These are phyloP conservation scores for Subacronicta megacephala DNA, from an alignment of 2,888 invertebrate genomes.

Conservation along the genomic window DNA sequence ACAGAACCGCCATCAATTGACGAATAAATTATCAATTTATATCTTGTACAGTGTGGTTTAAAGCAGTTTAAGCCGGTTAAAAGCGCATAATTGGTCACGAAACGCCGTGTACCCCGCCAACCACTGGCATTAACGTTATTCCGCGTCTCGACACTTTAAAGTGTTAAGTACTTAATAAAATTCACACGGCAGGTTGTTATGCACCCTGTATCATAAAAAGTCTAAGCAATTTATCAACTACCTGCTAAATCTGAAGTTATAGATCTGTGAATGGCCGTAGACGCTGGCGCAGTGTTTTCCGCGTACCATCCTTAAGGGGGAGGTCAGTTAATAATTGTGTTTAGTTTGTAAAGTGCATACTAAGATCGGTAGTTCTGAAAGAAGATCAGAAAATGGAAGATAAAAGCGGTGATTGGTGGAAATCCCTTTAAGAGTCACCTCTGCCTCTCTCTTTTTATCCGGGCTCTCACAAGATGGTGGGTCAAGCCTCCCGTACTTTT, in stretches of 20 bases:
- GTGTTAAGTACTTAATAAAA: constrained; percentile 35
- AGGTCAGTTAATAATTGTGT: too few species aligned
- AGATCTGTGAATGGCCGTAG: too few species aligned
- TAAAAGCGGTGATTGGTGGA: too few species aligned
- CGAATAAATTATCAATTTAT: constrained; percentile 30
- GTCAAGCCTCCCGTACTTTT: too few species aligned
- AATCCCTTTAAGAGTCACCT: too few species aligned
- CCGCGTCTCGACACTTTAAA: constrained; percentile 40
- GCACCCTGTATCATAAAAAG: constrained; percentile 19
- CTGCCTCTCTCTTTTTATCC: too few species aligned
- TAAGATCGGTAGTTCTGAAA: too few species aligned
- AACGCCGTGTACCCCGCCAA: constrained; percentile 37
- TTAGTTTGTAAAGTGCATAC: too few species aligned
- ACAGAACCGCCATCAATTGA: constrained; percentile 8
- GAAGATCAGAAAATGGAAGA: too few species aligned
- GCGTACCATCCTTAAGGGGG: too few species aligned
- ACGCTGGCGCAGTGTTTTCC: too few species aligned
- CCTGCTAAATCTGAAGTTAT: neutral
- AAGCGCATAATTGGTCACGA: constrained; percentile 42
- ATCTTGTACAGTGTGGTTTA: constrained; percentile 20
- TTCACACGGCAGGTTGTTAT: constrained; percentile 21
- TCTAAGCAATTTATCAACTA: neutral
- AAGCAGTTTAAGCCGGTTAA: constrained; percentile 27
- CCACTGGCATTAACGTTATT: constrained; percentile 40
- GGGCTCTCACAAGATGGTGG: too few species aligned